These are phyloP conservation scores for Parelbella ahira DNA, from an alignment of 2,888 invertebrate species.

Conservation along the genomic window DNA sequence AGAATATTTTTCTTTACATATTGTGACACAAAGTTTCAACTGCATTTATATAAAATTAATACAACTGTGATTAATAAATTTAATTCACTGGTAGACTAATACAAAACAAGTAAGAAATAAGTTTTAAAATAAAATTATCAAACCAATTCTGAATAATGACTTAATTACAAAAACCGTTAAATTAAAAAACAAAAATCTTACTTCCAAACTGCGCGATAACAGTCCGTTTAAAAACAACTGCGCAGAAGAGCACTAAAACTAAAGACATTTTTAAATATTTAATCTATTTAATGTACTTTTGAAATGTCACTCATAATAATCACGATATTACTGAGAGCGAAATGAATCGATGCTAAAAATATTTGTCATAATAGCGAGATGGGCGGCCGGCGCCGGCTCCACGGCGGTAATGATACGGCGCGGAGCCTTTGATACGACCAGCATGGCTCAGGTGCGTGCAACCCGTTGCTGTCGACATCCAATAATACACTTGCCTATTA, in stretches of 20 bases:
- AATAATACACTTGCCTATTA: too few relatives aligned
- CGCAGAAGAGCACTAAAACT: constrained; percentile 40
- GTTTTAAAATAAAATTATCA: too few relatives aligned
- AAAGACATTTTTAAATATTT: constrained; percentile 35
- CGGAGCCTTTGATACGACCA: constrained; percentile 55
- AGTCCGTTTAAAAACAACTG: constrained; percentile 51
- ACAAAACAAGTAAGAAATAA: too few relatives aligned
- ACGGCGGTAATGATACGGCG: constrained; percentile 67
- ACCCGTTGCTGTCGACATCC: constrained; percentile 36
- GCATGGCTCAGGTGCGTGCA: constrained; percentile 46
- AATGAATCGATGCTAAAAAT: constrained; percentile 16
- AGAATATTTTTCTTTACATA: too few relatives aligned
- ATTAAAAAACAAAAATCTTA: constrained; percentile 40
- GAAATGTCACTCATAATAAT: constrained; percentile 10
- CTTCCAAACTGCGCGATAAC: constrained; percentile 69
- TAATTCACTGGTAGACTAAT: too few relatives aligned
- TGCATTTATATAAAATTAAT: too few relatives aligned
- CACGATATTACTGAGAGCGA: constrained; percentile 7
- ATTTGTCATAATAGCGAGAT: constrained; percentile 31
- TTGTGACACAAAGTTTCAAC: too few relatives aligned
- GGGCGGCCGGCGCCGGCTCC: constrained; percentile 32
- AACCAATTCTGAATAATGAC: too few relatives aligned
- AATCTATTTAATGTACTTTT: constrained; percentile 3
- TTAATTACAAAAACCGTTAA: too few relatives aligned
- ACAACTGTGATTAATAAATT: too few relatives aligned